Conservation (phyloP, 2,113 vertebrate genomes). For the Sinocyclocheilus anophthalmus region DNA sequence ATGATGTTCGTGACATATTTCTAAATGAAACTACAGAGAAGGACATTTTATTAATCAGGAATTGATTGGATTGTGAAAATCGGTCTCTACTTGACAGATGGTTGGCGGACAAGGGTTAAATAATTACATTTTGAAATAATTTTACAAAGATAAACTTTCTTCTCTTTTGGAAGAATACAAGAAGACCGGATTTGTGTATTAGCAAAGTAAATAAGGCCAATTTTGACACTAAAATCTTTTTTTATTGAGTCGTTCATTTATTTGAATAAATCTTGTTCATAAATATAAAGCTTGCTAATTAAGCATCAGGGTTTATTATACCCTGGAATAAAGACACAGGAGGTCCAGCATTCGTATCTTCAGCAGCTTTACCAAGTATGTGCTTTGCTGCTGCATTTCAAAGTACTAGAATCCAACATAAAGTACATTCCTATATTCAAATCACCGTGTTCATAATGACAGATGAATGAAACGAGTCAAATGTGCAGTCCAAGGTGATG, state of each 20-base stretch:
- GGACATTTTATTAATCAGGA: neutral
- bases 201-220: neutral
- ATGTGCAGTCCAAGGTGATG: constrained; percentile 4
- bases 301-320: constrained; percentile 3
- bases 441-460: neutral
- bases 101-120: neutral
- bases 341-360: constrained; percentile 5
- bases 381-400: neutral
- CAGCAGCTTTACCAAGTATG: constrained; percentile 6
- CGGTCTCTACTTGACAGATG: neutral
- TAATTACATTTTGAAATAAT: too few relatives aligned
- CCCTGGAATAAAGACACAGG: constrained; percentile 16
- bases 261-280: neutral
- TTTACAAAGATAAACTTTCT: neutral
- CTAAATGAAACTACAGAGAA: neutral
- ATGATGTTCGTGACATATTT: neutral
- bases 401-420: neutral
- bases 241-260: neutral
- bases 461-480: neutral
- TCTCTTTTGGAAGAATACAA: neutral
- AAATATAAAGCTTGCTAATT: constrained; percentile 10
- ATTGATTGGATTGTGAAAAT: neutral
- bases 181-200: neutral
- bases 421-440: neutral
- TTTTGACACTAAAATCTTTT: neutral